Percentiles rank a stretch among this genome's conserved stretches.
phyloP scores from a whole-genome alignment of 1,140 invertebrate genomes.

The Lepidostoma basale region DNA sequence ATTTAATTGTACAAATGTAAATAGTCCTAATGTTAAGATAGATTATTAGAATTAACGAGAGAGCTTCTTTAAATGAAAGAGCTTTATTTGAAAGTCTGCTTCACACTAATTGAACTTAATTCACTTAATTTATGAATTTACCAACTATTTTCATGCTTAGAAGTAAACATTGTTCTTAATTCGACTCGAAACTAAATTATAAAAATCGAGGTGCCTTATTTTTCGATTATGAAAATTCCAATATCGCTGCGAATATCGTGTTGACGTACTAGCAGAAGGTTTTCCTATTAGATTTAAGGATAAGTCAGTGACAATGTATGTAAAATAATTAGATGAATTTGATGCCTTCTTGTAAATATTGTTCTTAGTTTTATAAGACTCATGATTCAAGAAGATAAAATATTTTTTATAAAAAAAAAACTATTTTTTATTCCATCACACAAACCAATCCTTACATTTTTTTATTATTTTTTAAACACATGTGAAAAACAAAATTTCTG shows the following conservation, averaged over 20 bases:
- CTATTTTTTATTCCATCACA: too few relatives aligned
- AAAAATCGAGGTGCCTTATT: not conserved
- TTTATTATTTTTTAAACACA: too few relatives aligned
- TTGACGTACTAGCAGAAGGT: constrained; percentile 10
- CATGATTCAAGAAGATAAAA: constrained; percentile 7
- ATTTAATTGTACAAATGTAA: constrained; percentile 14
- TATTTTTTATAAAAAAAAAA: not conserved
- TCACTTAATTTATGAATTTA: not conserved
- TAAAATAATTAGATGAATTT: not conserved
- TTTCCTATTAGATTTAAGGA: constrained; percentile 39
- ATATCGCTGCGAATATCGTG: not conserved
- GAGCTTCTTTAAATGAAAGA: not conserved
- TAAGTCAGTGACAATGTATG: constrained; percentile 37
- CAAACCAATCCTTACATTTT: too few relatives aligned
- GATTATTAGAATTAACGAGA: not conserved
- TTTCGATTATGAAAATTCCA: not conserved
- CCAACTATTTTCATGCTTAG: not conserved
- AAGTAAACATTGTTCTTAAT: not conserved
- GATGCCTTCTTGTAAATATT: constrained; percentile 16
- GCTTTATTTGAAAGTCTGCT: not conserved
- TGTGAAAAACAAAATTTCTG: too few relatives aligned
- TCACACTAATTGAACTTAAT: not conserved
- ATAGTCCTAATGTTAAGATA: not conserved
- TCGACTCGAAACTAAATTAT: not conserved
- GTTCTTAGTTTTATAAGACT: constrained; percentile 28